Evolutionary conservation across 2,888 invertebrate species (phyloP), one percentile per base, ranked within the genome.

Genomic region (Athalia rosae): DNA sequence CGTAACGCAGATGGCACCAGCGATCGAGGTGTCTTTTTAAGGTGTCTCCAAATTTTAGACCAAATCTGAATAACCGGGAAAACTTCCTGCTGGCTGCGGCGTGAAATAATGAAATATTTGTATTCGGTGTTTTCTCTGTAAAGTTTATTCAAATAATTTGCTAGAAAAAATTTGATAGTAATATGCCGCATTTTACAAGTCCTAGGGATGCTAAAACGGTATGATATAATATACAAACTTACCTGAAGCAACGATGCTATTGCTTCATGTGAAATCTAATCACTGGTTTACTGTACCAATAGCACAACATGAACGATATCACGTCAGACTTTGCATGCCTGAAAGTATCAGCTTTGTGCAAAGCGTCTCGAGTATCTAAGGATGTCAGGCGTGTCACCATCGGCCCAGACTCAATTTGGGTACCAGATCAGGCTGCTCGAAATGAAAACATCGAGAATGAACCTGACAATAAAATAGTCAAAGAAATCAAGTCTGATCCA

Each of bases 341-440:
- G 66, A 92, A 93, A 82, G 89, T 93, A 78, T 92, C 93, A 3
- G 93, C 93, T 4, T 86, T 94, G 43, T 91, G 90, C 56, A 94
- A 93, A 86, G 92, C 92, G 4, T 91, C 91, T 15, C 89, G 90
- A 84, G 91, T 93, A 45, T 92, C 92, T 79, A 90, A 91, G 3
- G 84, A 87, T 53, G 89, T 93, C 1, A 90, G 91, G 80, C 91
- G 91, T 87, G 91, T 91, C 0, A 93, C 93, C 0, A 91, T 92
- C 77, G 92, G 92, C 0, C 92, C 92, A 0, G 89, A 89, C 48
- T 83, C 88, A 74, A 86, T 87, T 8, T 53, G 80, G 9, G 84
- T 85, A 28, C 84, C 90, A 76, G 83, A 83, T 50, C 80, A 82
- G 56, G 78, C 79, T n/a, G 76, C 79, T 13, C 76, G 81, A 50